Evolutionary conservation across 2,113 vertebrate genomes (phyloP).

Genomic region (Platysternon megacephalum): DNA sequence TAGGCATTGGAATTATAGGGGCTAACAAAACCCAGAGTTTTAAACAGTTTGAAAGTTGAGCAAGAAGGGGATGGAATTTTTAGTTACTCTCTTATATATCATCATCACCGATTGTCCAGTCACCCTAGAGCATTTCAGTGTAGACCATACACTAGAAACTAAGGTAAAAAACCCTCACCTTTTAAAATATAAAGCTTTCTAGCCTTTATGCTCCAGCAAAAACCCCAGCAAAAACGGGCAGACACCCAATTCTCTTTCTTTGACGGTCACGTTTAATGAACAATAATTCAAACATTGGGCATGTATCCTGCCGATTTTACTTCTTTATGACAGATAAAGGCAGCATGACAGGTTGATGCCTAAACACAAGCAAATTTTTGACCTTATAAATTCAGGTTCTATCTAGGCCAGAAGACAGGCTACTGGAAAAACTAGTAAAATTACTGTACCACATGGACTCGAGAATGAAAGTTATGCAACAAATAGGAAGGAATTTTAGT

Average conservation of each 20-base stretch:
- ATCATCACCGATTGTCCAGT: too few species aligned
- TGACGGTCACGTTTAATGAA: not conserved
- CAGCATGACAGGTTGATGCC: not conserved
- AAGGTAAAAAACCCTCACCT: fast-evolving
- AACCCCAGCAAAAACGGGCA: not conserved
- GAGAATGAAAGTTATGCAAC: not conserved
- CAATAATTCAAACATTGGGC: not conserved
- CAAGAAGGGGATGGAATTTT: not conserved
- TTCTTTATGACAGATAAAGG: not conserved
- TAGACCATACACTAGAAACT: not conserved
- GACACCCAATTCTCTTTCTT: not conserved
- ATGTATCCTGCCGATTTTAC: not conserved
- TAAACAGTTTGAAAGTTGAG: not conserved
- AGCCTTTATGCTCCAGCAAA: too few species aligned
- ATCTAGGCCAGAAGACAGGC: not conserved
- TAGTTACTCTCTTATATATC: not conserved
- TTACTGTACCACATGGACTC: not conserved
- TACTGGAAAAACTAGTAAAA: not conserved
- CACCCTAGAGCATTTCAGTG: not conserved
- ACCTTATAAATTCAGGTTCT: not conserved
- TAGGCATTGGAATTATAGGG: not conserved
- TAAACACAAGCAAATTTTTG: not conserved
- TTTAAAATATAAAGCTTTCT: not conserved
- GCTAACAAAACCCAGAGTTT: not conserved
- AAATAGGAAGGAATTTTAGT: not conserved